Conservation (phyloP, 2,113 vertebrate genomes). For the Ciconia stormi region DNA sequence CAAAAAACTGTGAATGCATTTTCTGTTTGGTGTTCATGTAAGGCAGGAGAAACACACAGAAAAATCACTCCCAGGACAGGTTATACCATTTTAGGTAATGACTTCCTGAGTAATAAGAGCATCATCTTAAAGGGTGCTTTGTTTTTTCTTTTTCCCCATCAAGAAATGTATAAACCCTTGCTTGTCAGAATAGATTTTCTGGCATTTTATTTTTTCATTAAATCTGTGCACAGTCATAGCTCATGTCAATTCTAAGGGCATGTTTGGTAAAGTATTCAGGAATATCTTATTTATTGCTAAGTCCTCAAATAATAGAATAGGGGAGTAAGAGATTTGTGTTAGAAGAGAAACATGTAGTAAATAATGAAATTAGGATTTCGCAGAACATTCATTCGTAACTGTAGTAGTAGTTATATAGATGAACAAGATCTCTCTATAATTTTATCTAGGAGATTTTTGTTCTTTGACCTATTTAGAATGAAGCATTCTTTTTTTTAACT, state of each 20-base stretch:
- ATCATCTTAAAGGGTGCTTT: not conserved
- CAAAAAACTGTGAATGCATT: not conserved
- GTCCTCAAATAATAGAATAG: not conserved
- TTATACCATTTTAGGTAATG: not conserved
- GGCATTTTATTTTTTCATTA: not conserved
- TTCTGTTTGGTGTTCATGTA: not conserved
- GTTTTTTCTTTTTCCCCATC: not conserved
- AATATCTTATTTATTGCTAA: not conserved
- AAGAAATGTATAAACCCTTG: not conserved
- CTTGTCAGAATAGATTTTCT: not conserved
- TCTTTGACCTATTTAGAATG: not conserved
- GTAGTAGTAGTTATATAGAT: not conserved
- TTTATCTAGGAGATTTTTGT: not conserved
- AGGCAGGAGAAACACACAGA: not conserved
- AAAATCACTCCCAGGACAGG: not conserved
- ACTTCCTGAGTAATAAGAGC: not conserved
- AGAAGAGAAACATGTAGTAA: not conserved
- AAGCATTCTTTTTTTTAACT: not conserved
- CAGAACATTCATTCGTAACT: not conserved
- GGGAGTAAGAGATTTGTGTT: not conserved
- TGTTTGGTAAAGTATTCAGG: not conserved
- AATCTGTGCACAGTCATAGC: not conserved
- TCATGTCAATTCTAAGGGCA: not conserved
- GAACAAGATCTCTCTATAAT: not conserved
- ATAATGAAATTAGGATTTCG: not conserved